Conservation (phyloP, 2,113 vertebrate genomes). For the Tor tambroides region DNA sequence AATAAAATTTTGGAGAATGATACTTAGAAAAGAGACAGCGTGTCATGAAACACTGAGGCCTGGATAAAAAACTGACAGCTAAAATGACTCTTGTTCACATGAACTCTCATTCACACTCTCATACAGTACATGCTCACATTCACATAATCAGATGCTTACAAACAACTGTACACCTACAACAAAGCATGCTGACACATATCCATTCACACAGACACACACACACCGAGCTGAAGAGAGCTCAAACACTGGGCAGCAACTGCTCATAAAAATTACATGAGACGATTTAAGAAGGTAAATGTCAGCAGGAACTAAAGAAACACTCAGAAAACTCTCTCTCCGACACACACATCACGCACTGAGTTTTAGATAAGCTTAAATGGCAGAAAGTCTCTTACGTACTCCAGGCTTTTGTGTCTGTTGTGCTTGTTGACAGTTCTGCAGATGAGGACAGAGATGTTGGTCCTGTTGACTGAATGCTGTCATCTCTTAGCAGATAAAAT, state of each 20-base stretch:
- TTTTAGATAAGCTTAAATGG: constrained; percentile 42
- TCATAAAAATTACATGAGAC: constrained; percentile 57
- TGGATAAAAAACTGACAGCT: too few relatives aligned
- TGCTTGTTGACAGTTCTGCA: constrained; percentile 36
- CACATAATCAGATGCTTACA: neutral
- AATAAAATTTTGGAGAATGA: too few relatives aligned
- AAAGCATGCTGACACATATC: neutral
- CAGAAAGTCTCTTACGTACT: constrained; percentile 19
- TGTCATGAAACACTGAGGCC: too few relatives aligned
- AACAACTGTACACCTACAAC: neutral
- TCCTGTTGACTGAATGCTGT: constrained; percentile 23
- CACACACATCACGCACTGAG: neutral
- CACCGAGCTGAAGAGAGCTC: constrained; percentile 6
- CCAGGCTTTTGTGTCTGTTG: constrained; percentile 14
- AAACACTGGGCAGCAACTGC: constrained; percentile 40
- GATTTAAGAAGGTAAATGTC: constrained; percentile 62
- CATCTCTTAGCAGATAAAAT: constrained; percentile 26
- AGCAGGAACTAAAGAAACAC: constrained; percentile 41
- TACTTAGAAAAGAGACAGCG: too few relatives aligned
- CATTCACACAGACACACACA: neutral
- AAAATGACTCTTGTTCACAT: neutral
- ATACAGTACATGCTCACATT: neutral
- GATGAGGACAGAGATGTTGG: constrained; percentile 18
- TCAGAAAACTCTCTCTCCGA: neutral
- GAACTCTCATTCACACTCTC: neutral